These are phyloP conservation scores for Microtus ochrogaster DNA, from an alignment of 2,113 vertebrate genomes.

Conservation along the genomic window DNA sequence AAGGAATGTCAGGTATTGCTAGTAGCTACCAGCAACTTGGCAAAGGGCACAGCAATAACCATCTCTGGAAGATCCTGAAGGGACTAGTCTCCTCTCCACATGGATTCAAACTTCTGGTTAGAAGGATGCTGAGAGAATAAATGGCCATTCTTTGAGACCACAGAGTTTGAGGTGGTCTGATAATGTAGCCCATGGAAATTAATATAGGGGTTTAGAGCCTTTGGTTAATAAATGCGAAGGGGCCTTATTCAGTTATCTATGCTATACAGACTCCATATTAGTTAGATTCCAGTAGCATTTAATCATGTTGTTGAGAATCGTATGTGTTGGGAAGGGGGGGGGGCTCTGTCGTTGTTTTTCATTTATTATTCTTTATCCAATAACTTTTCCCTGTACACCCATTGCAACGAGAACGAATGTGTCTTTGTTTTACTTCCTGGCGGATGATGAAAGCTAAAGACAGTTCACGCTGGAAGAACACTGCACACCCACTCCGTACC, in stretches of 20 bases:
- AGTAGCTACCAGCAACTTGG: background rate
- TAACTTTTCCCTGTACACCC: background rate
- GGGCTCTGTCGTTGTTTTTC: background rate
- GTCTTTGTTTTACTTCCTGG: background rate
- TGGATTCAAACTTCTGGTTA: background rate
- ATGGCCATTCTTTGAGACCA: background rate
- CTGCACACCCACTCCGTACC: background rate
- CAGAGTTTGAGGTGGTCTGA: background rate
- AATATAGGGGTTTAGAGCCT: background rate
- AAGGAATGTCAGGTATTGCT: background rate
- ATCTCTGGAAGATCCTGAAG: background rate
- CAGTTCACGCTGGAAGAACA: background rate
- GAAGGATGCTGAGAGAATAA: background rate
- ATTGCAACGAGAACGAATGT: background rate
- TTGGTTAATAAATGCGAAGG: background rate
- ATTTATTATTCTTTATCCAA: background rate
- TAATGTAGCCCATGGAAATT: background rate
- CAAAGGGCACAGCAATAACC: background rate
- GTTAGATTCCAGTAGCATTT: background rate
- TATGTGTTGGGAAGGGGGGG: background rate
- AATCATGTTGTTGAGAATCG: background rate
- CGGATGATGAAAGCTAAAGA: background rate
- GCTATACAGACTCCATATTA: background rate
- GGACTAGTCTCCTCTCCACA: background rate
- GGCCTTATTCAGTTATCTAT: background rate